phyloP scores from a whole-genome alignment of 2,113 vertebrate species.

The Ginglymostoma cirratum region DNA sequence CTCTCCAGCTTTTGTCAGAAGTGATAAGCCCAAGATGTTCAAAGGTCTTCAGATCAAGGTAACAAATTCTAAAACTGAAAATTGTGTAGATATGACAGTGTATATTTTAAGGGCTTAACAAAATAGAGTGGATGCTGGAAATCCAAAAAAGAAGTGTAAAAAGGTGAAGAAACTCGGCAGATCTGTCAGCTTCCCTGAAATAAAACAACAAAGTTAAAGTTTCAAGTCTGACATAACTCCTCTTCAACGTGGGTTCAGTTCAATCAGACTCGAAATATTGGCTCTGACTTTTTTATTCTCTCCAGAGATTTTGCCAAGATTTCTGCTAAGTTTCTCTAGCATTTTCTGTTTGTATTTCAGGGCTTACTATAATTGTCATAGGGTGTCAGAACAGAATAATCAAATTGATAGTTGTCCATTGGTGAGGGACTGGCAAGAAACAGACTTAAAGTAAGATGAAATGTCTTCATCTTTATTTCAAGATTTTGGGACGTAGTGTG shows the following conservation, averaged over 20 bases:
- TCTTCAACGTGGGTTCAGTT: too few relatives aligned
- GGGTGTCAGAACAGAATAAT: background rate
- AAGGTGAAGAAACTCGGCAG: too few relatives aligned
- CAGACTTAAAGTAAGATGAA: background rate
- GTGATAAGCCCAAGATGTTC: conserved; percentile 96
- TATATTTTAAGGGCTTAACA: background rate
- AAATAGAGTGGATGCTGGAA: too few relatives aligned
- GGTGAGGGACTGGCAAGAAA: too few relatives aligned
- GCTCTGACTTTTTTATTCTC: too few relatives aligned
- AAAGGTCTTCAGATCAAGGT: conserved; percentile 98
- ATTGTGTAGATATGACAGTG: background rate
- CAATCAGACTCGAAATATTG: too few relatives aligned
- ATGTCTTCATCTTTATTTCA: background rate
- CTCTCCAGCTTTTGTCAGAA: conserved; percentile 88
- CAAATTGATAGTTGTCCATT: background rate
- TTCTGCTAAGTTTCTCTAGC: too few relatives aligned
- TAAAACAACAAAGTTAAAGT: too few relatives aligned
- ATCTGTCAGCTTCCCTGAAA: too few relatives aligned
- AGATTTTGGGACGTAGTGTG: background rate
- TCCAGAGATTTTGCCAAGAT: too few relatives aligned
- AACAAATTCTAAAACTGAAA: conserved; percentile 26
- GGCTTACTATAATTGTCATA: background rate
- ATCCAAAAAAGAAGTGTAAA: too few relatives aligned
- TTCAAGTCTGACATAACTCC: too few relatives aligned
- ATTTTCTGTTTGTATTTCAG: background rate